A percentile compares a stretch with the other conserved stretches of the same genome.
Conservation (phyloP, 1,140 invertebrate genomes). For the Papilio polytes region DNA sequence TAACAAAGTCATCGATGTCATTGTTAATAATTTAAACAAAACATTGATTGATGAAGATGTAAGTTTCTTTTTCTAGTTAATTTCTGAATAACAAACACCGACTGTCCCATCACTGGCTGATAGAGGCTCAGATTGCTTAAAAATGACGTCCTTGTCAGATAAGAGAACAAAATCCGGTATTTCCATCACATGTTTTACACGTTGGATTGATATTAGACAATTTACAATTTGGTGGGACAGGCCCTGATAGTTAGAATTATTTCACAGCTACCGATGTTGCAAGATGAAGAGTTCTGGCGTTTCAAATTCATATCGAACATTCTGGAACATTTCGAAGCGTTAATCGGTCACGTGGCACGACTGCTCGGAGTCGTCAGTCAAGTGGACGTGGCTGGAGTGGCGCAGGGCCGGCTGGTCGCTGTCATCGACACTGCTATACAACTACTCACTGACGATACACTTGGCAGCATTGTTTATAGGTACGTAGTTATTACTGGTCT, state of each 20-base stretch:
- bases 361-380: slow-evolving; percentile 58
- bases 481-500: slow-evolving; percentile 37
- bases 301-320: slow-evolving; percentile 70
- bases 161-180: too few species aligned
- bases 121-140: not conserved
- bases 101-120: not conserved
- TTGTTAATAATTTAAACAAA: slow-evolving; percentile 53
- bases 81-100: too few species aligned
- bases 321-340: slow-evolving; percentile 55
- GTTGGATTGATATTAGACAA: too few species aligned
- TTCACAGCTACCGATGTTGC: slow-evolving; percentile 61
- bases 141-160: too few species aligned
- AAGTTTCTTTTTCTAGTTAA: slow-evolving; percentile 42
- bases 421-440: slow-evolving; percentile 62
- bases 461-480: slow-evolving; percentile 63
- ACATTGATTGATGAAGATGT: slow-evolving; percentile 54
- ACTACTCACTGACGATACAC: slow-evolving; percentile 61
- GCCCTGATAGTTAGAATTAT: not conserved
- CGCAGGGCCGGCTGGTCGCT: slow-evolving; percentile 55
- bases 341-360: slow-evolving; percentile 55
- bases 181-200: too few species aligned
- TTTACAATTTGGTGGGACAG: too few species aligned
- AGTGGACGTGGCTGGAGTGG: slow-evolving; percentile 57
- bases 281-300: slow-evolving; percentile 70
- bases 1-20: slow-evolving; percentile 43